Base-by-base conservation (phyloP, 2,113 vertebrate species). In the Thomomys bottae region DNA sequence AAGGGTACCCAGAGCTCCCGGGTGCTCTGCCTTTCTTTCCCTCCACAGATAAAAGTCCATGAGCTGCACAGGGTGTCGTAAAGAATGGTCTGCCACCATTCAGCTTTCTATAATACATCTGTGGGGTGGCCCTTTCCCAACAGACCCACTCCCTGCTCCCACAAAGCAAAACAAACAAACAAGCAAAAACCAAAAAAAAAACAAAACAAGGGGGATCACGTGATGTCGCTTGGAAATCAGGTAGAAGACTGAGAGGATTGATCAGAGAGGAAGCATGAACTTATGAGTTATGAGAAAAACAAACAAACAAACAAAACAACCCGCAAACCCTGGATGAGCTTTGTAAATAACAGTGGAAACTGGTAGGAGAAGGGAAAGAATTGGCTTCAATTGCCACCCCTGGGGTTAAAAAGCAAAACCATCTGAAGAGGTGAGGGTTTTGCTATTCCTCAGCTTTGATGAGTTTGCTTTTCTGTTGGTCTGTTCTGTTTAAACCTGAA, bases 81-180 rank as follows among this genome's bases (percentile, higher is more conserved):
- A 80, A 72, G 7, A 40, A 45, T 45, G 45, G 45, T 11, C 45
- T 45, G 11, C 45, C 45, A 45, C 45, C 45, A 45, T 11, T 45
- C 45, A 85, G 54, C 42, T 42, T 88, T 91, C 40, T 32, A 61
- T 84, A 54, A 87, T 63, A 77, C 78, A 24, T 34, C 84, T 84
- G 54, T 17, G 61, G 36, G 66, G 1, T 66, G 87, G 89, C 40
- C 82, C 34, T 96, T 87, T 79, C n/a, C n/a, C n/a, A 83, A 8
- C 45, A n/a, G n/a, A 8, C 59, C 61, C 45, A 10, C 2, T 30
- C 38, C 30, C n/a, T 11, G 45, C 11, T 45, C 36, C 64, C n/a
- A n/a, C n/a, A n/a, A n/a, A n/a, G n/a, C n/a, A n/a, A n/a, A n/a
- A n/a, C n/a, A n/a, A n/a, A n/a, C n/a, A n/a, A n/a, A n/a, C n/a